Base-by-base conservation (phyloP, 2,113 vertebrate species). In the Leptodactylus fuscus region DNA sequence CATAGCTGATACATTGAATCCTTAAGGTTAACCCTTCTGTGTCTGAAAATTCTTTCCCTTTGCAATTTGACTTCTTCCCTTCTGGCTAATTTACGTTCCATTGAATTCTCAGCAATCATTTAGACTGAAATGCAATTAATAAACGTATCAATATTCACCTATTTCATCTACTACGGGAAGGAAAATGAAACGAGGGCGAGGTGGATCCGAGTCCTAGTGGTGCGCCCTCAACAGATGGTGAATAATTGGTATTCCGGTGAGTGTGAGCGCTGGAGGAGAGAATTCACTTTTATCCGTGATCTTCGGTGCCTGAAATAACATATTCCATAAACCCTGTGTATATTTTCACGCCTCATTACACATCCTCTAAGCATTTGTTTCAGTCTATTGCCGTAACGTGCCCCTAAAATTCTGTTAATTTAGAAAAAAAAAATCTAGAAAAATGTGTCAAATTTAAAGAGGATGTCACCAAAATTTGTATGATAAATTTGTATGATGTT, bases 271-370 rank as follows among this genome's bases (percentile, higher is more conserved):
- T 15, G n/a, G 70, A 73, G 46, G 36, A 73, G 20, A 73, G 22
- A 5, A 73, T 44, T 73, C 38, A 73, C 70, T 44, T 73, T 73
- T 73, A 73, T 73, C 70, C 44, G 46, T 73, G 70, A 46, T 73
- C 38, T 73, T 73, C 38, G 46, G 46, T 73, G 38, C 70, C 46
- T 73, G 70, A 71, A 71, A 67, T 34, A 34, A 27, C 34, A 38
- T 69, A 69, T 69, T 69, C 38, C 34, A 69, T 38, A 69, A 69
- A 38, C 16, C 65, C 18, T 3, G 65, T 22, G 65, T 38, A 69
- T 22, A 69, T 8, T 69, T 69, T 69, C 65, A 69, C 29, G 65
- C 65, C 32, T 69, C 65, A 38, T 69, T 34, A 69, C 65, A 38
- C 65, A 38, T 67, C 62, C 34, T 67, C 34, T 67, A 34, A 34